Base-by-base conservation (phyloP, 2,888 invertebrate genomes). In the Serripes groenlandicus region DNA sequence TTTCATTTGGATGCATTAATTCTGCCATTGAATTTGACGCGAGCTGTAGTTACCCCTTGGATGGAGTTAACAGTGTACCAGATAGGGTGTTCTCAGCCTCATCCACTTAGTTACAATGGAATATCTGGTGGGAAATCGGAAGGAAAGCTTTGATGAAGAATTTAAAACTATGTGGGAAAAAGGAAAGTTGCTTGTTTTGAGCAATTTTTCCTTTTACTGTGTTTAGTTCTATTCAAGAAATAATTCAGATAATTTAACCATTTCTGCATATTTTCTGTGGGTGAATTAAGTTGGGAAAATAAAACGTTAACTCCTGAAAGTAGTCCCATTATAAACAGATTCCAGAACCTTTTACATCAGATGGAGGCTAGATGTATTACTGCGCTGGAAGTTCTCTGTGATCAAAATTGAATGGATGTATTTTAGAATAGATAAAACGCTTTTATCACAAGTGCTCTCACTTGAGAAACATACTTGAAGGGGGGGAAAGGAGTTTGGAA, bases 301-400 rank as follows among this genome's bases (percentile, higher is more conserved):
- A 49, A 49, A 49, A 5, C 21, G 21, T 49, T 21, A 49, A 49
- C 56, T 56, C 56, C 56, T 26, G 56, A 42, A 66, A 42, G 28
- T 66, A 66, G 66, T 66, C 66, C 66, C 66, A 42, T 66, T 42
- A 26, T 42, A 66, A 66, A 30, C 34, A 9, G 9, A 23, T 66
- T 42, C 66, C 21, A 26, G 66, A 66, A 35, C 9, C 23, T 42
- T n/a, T 49, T 15, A 49, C 2, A 21, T 1, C 7, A 9, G 23
- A 66, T 26, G 18, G 9, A 26, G 11, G n/a, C 23, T 37, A 42
- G 23, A 66, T 66, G 66, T 66, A 42, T 66, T 42, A 26, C 42
- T 66, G 18, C 42, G 15, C 42, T 66, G 42, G 35, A 66, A 32
- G 21, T 15, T 26, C 42, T 66, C 21, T 26, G n/a, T 66, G 34